These are phyloP conservation scores for Linnaemya vulpina DNA, from an alignment of 2,888 invertebrate genomes.

Conservation along the genomic window DNA sequence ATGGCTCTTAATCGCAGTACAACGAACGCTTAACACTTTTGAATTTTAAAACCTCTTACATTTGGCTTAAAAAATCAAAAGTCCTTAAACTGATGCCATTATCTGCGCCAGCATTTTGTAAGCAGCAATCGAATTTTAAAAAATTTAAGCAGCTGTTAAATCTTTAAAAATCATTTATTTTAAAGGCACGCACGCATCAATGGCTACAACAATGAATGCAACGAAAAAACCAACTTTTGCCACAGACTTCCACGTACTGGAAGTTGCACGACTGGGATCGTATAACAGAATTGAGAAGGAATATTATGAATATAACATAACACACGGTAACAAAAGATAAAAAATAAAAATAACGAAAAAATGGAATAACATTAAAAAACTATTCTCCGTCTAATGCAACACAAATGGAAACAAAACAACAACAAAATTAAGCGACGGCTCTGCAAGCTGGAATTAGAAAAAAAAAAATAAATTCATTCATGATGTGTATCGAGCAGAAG, in stretches of 20 bases:
- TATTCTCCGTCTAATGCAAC: constrained; percentile 43
- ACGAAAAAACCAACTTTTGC: constrained; percentile 43
- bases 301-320: constrained; percentile 35
- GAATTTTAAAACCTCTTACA: constrained; percentile 35
- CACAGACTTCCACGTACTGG: constrained; percentile 2
- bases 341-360: constrained; percentile 26
- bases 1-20: background rate
- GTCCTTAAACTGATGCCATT: constrained; percentile 44
- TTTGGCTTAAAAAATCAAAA: constrained; percentile 65
- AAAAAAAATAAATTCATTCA: constrained; percentile 14
- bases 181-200: constrained; percentile 68
- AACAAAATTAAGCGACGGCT: constrained; percentile 58
- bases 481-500: constrained; percentile 28
- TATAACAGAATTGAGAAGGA: constrained; percentile 51
- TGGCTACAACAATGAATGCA: constrained; percentile 35
- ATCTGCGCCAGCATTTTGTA: background rate
- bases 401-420: constrained; percentile 10
- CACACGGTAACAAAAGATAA: constrained; percentile 37
- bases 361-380: constrained; percentile 67
- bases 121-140: constrained; percentile 9
- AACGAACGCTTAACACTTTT: constrained; percentile 48
- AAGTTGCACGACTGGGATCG: constrained; percentile 52
- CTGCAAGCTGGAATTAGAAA: constrained; percentile 57
- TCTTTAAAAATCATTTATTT: constrained; percentile 51
- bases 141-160: constrained; percentile 58